phyloP scores from a whole-genome alignment of 2,888 invertebrate genomes.

The Mactromeris polynyma region DNA sequence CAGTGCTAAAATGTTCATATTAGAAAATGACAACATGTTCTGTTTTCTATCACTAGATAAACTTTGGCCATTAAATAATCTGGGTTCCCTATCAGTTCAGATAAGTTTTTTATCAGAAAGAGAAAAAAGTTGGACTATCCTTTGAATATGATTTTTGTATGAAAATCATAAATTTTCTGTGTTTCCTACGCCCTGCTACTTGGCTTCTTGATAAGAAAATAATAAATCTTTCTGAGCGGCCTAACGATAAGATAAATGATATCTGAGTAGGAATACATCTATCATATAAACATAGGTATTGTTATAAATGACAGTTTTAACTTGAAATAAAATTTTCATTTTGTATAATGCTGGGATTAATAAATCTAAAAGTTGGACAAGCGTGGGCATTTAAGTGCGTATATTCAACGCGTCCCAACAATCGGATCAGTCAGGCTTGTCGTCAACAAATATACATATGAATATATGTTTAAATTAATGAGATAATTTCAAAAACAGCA shows the following conservation, averaged over 20 bases:
- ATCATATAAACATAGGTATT: background rate
- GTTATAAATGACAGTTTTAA: conserved; percentile 34
- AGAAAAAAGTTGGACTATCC: no score
- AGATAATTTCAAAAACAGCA: background rate
- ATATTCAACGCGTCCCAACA: background rate
- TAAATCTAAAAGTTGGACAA: conserved; percentile 46
- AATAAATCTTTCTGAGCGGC: no score
- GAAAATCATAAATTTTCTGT: no score
- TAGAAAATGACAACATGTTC: no score
- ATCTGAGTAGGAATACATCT: background rate
- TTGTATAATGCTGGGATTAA: conserved; percentile 29
- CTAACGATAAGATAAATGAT: background rate
- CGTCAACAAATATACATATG: background rate
- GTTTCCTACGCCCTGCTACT: no score
- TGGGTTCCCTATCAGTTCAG: no score
- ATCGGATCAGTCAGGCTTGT: background rate
- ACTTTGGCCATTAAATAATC: no score
- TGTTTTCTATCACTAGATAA: no score
- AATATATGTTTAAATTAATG: background rate
- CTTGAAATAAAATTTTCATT: conserved; percentile 31
- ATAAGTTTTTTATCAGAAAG: no score
- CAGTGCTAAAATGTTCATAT: no score
- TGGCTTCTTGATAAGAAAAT: no score
- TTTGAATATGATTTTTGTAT: no score
- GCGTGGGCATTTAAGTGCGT: conserved; percentile 16